These are phyloP conservation scores for Pangasius mekongensis DNA, from an alignment of 2,797 vertebrate species.

Conservation along the genomic window DNA sequence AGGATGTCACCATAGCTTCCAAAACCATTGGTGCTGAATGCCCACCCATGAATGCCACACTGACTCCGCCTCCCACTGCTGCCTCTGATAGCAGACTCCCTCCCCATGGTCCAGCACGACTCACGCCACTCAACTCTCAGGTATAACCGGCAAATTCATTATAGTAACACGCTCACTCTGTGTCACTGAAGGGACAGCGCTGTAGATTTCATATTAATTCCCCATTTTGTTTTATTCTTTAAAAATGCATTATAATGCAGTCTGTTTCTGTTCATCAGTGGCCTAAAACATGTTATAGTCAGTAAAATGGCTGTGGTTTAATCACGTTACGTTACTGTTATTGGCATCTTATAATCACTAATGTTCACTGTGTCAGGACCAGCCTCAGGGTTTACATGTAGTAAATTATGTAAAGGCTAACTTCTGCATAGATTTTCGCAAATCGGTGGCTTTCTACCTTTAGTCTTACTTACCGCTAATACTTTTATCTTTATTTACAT, in stretches of 20 bases:
- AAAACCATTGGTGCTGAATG: slow-evolving; percentile 36
- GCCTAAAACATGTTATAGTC: neutral
- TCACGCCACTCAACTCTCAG: slow-evolving; percentile 44
- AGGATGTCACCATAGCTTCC: slow-evolving; percentile 21
- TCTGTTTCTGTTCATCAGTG: neutral
- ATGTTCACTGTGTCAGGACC: slow-evolving; percentile 33
- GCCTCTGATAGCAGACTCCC: slow-evolving; percentile 42
- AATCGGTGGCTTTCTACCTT: neutral
- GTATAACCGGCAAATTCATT: slow-evolving; percentile 50
- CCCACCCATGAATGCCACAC: slow-evolving; percentile 36
- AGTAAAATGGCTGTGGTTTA: neutral
- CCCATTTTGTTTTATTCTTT: neutral
- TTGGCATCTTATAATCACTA: neutral
- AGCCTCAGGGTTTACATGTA: slow-evolving; percentile 17
- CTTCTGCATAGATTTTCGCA: neutral
- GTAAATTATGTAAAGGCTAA: slow-evolving; percentile 20
- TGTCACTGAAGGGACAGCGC: neutral
- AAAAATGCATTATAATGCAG: neutral
- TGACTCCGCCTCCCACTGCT: slow-evolving; percentile 62
- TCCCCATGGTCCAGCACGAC: slow-evolving; percentile 16
- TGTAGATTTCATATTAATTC: neutral
- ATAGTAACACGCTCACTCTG: neutral
- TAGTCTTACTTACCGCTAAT: neutral
- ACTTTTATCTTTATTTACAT: neutral
- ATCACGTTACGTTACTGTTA: neutral